Evolutionary conservation across 1,140 invertebrate genomes (phyloP), one percentile per base, ranked within the genome.

Genomic region (Drosophila saltans): DNA sequence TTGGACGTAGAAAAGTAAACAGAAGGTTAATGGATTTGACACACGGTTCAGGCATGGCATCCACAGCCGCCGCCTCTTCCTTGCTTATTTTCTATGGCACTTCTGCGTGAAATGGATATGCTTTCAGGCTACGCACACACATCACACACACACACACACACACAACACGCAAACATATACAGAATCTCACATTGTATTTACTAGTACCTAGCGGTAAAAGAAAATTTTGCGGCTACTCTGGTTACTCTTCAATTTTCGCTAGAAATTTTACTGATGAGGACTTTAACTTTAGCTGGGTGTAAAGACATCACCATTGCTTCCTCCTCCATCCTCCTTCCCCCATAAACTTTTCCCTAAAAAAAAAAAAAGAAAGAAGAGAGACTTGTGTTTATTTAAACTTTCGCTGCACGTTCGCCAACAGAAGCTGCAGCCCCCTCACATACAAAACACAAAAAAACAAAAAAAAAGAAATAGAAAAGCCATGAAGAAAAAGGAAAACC

Each of bases 11-110:
- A 91, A 91, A 91, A 91, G 90, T 91, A 91, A 91, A 91, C 80
- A 91, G 90, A 89, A 91, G 90, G 90, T 91, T 91, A 91, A 91
- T 91, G 90, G 90, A 91, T 90, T 90, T 91, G 90, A 91, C 90
- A 83, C 85, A 89, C 84, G 84, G 84, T 83, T 80, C 80, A 69
- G 63, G 33, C 75, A 66, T 66, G 68, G 63, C 67, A 66, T 56
- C 64, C 78, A 26, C 21, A 5, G 33, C 33, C 33, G 3, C 11
- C 16, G 45, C 45, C 45, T 48, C 16, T 21, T 24, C 0, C 45
- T 48, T 8, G 1, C 45, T 48, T 8, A 16, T 24, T 52, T 24
- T 30, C 73, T 57, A 74, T 66, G 72, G 83, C 83, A 86, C 83
- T 86, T 86, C 83, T 81, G 84, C 83, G 83, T 86, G 83, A 86